Evolutionary conservation across 2,113 vertebrate species (phyloP), one percentile per base, ranked within the genome.

Genomic region (Mormoops blainvillei): DNA sequence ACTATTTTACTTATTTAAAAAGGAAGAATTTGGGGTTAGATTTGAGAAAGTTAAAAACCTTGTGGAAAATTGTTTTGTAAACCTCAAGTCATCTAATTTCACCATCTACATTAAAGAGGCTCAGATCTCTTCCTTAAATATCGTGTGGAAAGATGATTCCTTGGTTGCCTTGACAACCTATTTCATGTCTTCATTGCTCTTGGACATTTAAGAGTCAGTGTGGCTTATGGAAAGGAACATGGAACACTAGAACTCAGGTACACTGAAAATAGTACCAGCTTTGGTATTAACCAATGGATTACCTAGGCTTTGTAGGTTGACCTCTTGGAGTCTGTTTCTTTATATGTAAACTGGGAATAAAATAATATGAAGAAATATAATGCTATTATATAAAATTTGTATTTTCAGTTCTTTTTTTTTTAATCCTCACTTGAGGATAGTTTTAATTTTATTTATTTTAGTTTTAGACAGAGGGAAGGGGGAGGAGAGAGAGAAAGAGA

Each of bases 61-160:
- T 1, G 22, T 41, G 54, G 22, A 82, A 36, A 91, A 92, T 52
- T 89, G 48, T 74, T 92, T 52, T 87, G 74, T 87, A 92, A 89
- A 68, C 13, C 41, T 90, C n/a, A 78, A 77, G 54, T 92, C 76
- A 85, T 95, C 74, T 87, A 45, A 95, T 97, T 96, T 90, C 82
- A 94, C 5, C 0, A 10, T 70, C 54, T 43, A 31, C 36, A 24
- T 87, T 31, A 77, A 76, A 83, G 85, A 89, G 70, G 70, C 81
- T 95, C 76, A 87, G 71, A 80, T 80, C 81, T 87, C 78, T 54
- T 43, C 38, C 77, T 94, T 96, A 56, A 92, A 70, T 92, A 87
- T 92, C 41, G 4, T 78, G 61, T 15, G 58, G 74, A 95, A 96
- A 92, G 68, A 54, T 84, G 80, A 97, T 92, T 87, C 80, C 74